Evolutionary conservation across 2,888 invertebrate species (phyloP).

Genomic region (Apamea crenata): DNA sequence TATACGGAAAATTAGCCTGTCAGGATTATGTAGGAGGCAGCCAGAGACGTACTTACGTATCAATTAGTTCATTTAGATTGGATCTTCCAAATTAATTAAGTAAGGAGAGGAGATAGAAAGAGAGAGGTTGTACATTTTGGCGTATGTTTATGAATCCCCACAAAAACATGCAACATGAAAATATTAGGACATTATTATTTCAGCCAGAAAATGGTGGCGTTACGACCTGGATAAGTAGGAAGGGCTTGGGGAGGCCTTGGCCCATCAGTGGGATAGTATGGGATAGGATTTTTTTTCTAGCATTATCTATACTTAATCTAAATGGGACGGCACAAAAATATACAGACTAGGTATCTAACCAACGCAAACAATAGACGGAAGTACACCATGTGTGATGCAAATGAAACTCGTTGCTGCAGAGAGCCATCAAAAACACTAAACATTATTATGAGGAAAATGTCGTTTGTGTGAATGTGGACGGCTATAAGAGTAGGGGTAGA

Average conservation of each 20-base stretch:
- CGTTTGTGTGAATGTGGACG: background rate
- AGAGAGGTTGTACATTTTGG: background rate
- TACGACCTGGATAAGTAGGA: no score
- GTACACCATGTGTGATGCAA: background rate
- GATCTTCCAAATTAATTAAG: background rate
- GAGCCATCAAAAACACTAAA: background rate
- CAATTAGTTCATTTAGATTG: background rate
- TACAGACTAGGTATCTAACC: no score
- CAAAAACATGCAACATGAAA: background rate
- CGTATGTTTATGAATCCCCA: background rate
- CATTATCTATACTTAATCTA: background rate
- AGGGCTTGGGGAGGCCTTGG: no score
- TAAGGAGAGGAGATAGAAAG: background rate
- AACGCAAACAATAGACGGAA: background rate
- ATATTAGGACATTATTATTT: background rate
- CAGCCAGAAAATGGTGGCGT: background rate
- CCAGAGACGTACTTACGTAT: background rate
- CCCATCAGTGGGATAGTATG: no score
- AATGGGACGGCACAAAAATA: background rate
- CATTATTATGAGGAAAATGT: background rate
- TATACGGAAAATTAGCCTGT: background rate
- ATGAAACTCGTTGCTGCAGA: background rate
- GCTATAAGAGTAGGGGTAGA: background rate
- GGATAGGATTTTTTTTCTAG: no score
- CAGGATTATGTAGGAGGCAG: background rate